Evolutionary conservation across 2,888 invertebrate species (phyloP), one percentile per base, ranked within the genome.

Genomic region (Sthenelais limicola): DNA sequence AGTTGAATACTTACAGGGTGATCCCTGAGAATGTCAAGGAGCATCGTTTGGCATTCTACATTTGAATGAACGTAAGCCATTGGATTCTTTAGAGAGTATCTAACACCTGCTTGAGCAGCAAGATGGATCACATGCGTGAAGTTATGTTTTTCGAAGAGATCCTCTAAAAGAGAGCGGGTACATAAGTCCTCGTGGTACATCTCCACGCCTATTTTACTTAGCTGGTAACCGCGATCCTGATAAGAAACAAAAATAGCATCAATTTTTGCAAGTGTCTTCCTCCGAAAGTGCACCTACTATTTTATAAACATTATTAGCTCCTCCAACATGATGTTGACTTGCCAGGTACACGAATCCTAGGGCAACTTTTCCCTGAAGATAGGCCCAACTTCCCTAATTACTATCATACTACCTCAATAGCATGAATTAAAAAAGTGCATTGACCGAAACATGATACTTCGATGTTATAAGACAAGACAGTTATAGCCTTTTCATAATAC

Each of bases 111-210:
- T 38, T 77, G 78, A 15, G 79, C 79, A 7, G 77, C 79, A 26
- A 79, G 49, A 73, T 79, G 79, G 7, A 58, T 71, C n/a, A 79
- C 78, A 33, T 80, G 79, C 18, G 76, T 79, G 35, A 79, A 71
- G 18, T 72, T 49, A 35, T 77, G 68, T 21, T 52, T 58, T 15
- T 15, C 21, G 21, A 79, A 75, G 12, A 79, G 47, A 3, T 35
- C 62, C 26, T 33, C 47, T 9, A 79, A 71, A 15, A 79, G 73
- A 18, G 52, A 71, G 35, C 32, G 24, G 33, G 76, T 71, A 70
- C 78, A 77, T 9, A 79, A 52, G 52, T 76, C 77, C 21, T 74
- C 76, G 5, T 68, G 30, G 69, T 75, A 72, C 3, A 78, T 51
- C 24, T n/a, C 52, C 4, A 79, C 74, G 15, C 76, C 76, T 5